Evolutionary conservation across 2,797 vertebrate species (phyloP).

Genomic region (Agapornis canus): DNA sequence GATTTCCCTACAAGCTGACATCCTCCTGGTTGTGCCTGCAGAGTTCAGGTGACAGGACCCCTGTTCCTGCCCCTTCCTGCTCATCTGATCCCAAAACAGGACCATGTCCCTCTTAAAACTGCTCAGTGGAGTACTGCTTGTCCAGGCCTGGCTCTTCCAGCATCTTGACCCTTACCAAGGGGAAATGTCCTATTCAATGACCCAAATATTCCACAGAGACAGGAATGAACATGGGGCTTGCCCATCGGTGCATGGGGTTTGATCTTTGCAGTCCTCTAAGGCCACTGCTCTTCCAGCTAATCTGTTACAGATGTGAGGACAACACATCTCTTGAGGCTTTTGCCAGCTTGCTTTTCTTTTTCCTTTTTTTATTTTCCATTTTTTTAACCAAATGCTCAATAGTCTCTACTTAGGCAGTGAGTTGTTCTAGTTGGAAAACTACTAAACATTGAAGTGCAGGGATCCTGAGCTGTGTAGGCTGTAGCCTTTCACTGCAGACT

Average conservation of each 20-base stretch:
- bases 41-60: neutral
- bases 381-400: constrained; percentile 61
- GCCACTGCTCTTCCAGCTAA: constrained; percentile 31
- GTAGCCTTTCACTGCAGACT: neutral
- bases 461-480: neutral
- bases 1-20: neutral
- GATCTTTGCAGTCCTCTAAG: constrained; percentile 2
- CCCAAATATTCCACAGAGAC: neutral
- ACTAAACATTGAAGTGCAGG: neutral
- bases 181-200: neutral
- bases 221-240: neutral
- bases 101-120: neutral
- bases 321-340: constrained; percentile 13
- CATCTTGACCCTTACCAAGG: neutral
- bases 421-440: neutral
- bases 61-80: neutral
- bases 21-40: neutral
- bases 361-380: constrained; percentile 22
- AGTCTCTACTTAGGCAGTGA: neutral
- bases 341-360: constrained; percentile 19
- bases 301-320: constrained; percentile 13
- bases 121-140: neutral
- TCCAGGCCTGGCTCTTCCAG: neutral
- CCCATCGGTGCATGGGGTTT: neutral
- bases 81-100: neutral